Percentiles rank a stretch among this genome's conserved stretches.
Conservation (phyloP, 2,113 vertebrate species). For the Thinocorus orbignyianus region DNA sequence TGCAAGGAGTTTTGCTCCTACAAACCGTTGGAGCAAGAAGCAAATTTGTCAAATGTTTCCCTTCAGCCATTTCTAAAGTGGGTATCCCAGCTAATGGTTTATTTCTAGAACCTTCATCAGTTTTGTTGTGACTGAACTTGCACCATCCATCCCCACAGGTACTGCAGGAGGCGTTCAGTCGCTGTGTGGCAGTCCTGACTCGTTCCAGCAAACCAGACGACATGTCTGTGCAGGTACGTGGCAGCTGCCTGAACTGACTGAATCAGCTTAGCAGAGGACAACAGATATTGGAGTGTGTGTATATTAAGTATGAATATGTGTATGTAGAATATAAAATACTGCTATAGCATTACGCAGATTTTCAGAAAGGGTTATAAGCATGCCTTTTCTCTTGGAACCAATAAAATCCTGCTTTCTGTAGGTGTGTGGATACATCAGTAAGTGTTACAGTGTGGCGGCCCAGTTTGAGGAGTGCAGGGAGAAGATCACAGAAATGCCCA, state of each 20-base stretch:
- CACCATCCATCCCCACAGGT: conserved; percentile 73
- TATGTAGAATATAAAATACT: not conserved
- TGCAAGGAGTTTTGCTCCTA: not conserved
- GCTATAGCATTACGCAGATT: not conserved
- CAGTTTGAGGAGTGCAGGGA: conserved; percentile 98
- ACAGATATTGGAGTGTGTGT: too few relatives aligned
- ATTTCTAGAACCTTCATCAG: not conserved
- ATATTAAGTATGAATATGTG: not conserved
- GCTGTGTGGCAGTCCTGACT: conserved; percentile 92
- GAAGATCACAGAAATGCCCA: conserved; percentile 95
- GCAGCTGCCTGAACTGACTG: not conserved
- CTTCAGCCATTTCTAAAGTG: not conserved
- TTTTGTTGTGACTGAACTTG: not conserved
- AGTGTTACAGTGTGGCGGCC: conserved; percentile 95
- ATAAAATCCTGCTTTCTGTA: conserved; percentile 15
- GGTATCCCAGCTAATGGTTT: not conserved
- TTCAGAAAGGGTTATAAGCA: not conserved
- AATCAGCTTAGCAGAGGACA: not conserved
- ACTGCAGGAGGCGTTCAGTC: conserved; percentile 90
- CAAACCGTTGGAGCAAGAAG: not conserved
- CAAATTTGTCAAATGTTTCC: not conserved
- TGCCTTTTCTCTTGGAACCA: not conserved
- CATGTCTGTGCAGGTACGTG: conserved; percentile 94
- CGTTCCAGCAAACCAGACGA: conserved; percentile 90
- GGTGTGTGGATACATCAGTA: conserved; percentile 96